A percentile compares a stretch with the other conserved stretches of the same genome.
Evolutionary conservation across 2,113 vertebrate genomes (phyloP).

Genomic region (Pelecanoides urinatrix): DNA sequence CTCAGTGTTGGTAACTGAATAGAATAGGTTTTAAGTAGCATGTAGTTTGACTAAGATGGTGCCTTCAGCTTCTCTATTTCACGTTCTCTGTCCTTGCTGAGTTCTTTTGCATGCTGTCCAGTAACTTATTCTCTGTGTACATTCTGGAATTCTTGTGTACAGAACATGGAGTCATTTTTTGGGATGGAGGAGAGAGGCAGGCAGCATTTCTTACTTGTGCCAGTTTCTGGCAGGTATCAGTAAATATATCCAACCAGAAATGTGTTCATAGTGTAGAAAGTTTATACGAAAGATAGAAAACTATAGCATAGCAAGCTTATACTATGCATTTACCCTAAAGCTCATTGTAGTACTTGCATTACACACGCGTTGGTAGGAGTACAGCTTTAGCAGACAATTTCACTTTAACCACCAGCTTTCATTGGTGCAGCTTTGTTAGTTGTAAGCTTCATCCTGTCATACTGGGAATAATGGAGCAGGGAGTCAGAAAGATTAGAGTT

Average conservation of each 20-base stretch:
- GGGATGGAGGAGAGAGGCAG: not conserved
- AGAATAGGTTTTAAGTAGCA: not conserved
- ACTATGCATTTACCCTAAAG: not conserved
- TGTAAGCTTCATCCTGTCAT: not conserved
- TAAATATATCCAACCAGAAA: not conserved
- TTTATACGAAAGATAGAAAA: not conserved
- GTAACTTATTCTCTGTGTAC: not conserved
- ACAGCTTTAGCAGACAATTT: not conserved
- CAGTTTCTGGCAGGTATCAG: not conserved
- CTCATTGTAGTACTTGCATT: not conserved
- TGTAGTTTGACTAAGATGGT: not conserved
- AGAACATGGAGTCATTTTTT: not conserved
- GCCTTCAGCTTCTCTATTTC: not conserved
- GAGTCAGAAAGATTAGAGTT: not conserved
- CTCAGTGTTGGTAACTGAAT: not conserved
- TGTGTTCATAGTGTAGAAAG: not conserved
- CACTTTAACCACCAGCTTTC: not conserved
- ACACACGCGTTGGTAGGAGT: accelerated
- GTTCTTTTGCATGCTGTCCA: not conserved
- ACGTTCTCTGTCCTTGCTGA: not conserved
- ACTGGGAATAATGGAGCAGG: not conserved
- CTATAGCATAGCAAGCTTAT: not conserved
- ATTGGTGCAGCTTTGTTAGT: not conserved
- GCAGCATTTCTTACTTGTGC: not conserved
- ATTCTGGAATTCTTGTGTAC: not conserved